Conservation (phyloP, 2,797 vertebrate species). For the Sebastes iracundus region DNA sequence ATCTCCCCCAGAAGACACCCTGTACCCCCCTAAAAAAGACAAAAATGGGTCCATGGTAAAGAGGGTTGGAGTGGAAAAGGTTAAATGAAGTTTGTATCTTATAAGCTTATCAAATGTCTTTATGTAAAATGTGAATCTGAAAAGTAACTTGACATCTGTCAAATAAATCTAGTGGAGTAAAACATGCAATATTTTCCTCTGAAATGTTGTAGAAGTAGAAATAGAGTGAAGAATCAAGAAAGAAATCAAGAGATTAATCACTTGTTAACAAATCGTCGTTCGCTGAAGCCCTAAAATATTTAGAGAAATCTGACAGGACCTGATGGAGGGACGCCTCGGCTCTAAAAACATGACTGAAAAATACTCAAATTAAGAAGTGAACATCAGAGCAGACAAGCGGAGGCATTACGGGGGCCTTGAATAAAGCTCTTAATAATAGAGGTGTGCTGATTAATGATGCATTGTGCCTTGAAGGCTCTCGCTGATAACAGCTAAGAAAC, state of each 20-base stretch:
- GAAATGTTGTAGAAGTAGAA: background rate
- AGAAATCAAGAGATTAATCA: background rate
- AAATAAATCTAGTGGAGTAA: background rate
- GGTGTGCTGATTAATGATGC: slow-evolving; percentile 56
- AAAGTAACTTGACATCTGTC: background rate
- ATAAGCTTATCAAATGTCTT: background rate
- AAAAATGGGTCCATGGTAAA: background rate
- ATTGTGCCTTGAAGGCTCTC: slow-evolving; percentile 39
- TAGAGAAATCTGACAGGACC: background rate
- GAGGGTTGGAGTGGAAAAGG: background rate
- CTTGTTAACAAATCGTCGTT: background rate
- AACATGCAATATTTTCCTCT: background rate
- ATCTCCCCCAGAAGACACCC: background rate
- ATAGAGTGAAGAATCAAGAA: background rate
- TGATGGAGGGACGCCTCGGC: background rate
- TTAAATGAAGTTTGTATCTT: background rate
- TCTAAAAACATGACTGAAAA: background rate
- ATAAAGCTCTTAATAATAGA: slow-evolving; percentile 39
- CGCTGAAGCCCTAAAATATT: background rate
- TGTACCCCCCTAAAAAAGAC: background rate
- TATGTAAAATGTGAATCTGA: background rate
- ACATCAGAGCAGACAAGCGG: slow-evolving; percentile 1
- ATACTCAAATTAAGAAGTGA: background rate
- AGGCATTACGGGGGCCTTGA: slow-evolving; percentile 4
- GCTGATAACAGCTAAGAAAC: slow-evolving; percentile 40